phyloP scores from a whole-genome alignment of 2,113 vertebrate species.

The Murina feae region DNA sequence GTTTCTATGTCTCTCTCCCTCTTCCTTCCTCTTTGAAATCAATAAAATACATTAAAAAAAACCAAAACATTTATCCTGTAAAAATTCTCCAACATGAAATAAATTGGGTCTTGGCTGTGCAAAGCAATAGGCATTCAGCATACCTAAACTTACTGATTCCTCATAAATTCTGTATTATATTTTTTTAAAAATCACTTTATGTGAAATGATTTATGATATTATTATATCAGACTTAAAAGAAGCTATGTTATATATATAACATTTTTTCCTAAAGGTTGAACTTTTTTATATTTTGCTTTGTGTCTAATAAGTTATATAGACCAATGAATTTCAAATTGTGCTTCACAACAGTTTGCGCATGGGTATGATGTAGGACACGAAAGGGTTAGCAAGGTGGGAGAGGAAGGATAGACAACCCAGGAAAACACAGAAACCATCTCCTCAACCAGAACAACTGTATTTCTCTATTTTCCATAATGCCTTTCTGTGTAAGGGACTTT shows the following conservation, averaged over 20 bases:
- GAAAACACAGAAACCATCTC: not conserved
- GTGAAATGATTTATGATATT: not conserved
- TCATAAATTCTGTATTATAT: not conserved
- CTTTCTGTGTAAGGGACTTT: not conserved
- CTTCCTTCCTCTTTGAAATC: too few species aligned
- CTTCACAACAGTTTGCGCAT: not conserved
- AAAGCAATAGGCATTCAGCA: not conserved
- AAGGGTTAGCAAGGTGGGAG: not conserved
- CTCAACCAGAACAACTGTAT: not conserved
- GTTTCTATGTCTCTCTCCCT: too few species aligned
- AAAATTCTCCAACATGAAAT: slow-evolving; percentile 29
- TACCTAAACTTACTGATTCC: not conserved
- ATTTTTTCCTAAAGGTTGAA: not conserved
- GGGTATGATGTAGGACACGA: not conserved
- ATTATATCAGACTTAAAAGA: not conserved
- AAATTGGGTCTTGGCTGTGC: not conserved
- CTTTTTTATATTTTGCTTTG: not conserved
- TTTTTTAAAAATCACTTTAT: not conserved
- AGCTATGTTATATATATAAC: not conserved
- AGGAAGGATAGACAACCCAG: not conserved
- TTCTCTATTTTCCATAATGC: not conserved
- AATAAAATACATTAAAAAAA: not conserved
- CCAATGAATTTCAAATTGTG: not conserved
- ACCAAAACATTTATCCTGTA: not conserved
- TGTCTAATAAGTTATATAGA: not conserved